A percentile compares a stretch with the other conserved stretches of the same genome.
Evolutionary conservation across 1,140 invertebrate genomes (phyloP).

Genomic region (Matsumurasca onukii): DNA sequence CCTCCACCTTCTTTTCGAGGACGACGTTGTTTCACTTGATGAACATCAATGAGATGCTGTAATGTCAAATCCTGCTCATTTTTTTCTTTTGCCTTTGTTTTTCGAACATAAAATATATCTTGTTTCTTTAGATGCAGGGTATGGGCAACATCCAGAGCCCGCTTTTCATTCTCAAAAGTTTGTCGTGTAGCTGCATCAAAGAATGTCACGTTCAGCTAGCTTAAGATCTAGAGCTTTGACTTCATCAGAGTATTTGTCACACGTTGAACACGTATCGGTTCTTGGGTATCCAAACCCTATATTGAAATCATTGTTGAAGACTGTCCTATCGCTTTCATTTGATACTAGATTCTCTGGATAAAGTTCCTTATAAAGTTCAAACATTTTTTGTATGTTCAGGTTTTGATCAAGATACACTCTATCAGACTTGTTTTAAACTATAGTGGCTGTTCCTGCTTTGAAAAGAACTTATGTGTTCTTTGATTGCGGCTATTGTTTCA

Average conservation of each 20-base stretch:
- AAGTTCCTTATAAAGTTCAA: not conserved
- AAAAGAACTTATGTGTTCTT: slow-evolving; percentile 23
- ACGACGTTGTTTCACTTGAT: slow-evolving; percentile 1
- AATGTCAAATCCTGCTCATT: slow-evolving; percentile 1
- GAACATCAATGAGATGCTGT: not conserved
- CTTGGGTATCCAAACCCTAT: slow-evolving; percentile 18
- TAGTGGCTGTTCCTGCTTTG: slow-evolving; percentile 7
- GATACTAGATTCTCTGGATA: slow-evolving; percentile 11
- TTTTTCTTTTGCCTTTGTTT: slow-evolving; percentile 13
- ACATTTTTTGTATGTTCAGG: slow-evolving; percentile 24
- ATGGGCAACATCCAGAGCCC: not conserved
- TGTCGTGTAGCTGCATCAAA: not conserved
- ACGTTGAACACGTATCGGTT: slow-evolving; percentile 7
- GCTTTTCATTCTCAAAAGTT: not conserved
- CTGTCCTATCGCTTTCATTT: not conserved
- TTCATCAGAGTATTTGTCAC: slow-evolving; percentile 14
- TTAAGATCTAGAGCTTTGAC: not conserved
- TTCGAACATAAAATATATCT: slow-evolving; percentile 14
- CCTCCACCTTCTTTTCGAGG: slow-evolving; percentile 11
- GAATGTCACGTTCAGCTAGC: not conserved
- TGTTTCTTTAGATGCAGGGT: slow-evolving; percentile 2
- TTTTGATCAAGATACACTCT: slow-evolving; percentile 20
- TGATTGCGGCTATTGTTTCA: not conserved
- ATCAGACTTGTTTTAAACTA: slow-evolving; percentile 3
- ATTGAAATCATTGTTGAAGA: slow-evolving; percentile 24